Evolutionary conservation across 2,797 vertebrate genomes (phyloP).

Genomic region (Myioborus melanocephalus): DNA sequence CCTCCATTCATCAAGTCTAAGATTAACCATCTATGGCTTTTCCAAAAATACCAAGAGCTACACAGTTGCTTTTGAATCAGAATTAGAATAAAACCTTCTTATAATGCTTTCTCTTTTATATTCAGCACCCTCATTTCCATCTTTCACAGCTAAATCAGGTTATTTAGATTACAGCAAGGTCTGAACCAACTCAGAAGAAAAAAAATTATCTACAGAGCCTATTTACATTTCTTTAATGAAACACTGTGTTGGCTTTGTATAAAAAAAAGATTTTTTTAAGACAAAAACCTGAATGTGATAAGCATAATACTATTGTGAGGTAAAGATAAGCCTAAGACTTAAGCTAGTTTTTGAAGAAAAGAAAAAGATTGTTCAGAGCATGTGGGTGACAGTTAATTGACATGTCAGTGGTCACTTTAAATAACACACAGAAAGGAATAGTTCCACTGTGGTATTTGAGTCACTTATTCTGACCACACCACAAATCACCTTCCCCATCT

Average conservation of each 20-base stretch:
- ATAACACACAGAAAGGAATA: background rate
- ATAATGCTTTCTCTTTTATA: slow-evolving; percentile 46
- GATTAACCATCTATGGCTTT: slow-evolving; percentile 33
- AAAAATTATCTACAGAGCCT: slow-evolving; percentile 45
- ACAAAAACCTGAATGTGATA: slow-evolving; percentile 1
- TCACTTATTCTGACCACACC: background rate
- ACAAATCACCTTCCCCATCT: background rate
- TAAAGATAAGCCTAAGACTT: background rate
- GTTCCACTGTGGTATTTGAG: background rate
- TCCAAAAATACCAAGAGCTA: slow-evolving; percentile 30
- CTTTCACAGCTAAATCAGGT: slow-evolving; percentile 37
- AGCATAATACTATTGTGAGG: background rate
- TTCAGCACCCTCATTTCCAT: slow-evolving; percentile 48
- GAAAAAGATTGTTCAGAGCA: background rate
- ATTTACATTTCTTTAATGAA: slow-evolving; percentile 66
- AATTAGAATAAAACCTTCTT: slow-evolving; percentile 52
- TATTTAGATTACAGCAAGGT: slow-evolving; percentile 59
- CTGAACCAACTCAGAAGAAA: slow-evolving; percentile 31
- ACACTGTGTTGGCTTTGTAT: background rate
- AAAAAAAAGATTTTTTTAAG: background rate
- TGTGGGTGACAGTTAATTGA: background rate
- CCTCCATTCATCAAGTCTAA: slow-evolving; percentile 30
- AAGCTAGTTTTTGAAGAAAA: background rate
- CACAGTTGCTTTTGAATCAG: slow-evolving; percentile 30
- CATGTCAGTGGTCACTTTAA: background rate